Percentiles rank a stretch among this genome's conserved stretches.
Conservation (phyloP, 2,113 vertebrate genomes). For the Anhinga anhinga region DNA sequence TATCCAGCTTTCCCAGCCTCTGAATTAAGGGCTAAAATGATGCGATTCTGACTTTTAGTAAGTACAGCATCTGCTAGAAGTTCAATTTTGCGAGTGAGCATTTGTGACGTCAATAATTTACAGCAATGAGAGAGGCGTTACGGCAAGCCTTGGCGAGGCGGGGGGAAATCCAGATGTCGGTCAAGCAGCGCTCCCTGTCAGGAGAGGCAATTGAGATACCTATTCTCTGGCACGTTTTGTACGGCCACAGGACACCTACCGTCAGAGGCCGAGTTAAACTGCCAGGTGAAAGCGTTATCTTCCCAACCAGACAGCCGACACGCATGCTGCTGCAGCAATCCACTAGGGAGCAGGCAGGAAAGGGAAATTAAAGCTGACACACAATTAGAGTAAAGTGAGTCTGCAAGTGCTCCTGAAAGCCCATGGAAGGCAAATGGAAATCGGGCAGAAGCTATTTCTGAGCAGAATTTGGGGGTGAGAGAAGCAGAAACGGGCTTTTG, state of each 20-base stretch:
- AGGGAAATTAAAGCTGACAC: constrained; percentile 36
- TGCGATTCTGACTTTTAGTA: not conserved
- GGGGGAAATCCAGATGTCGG: not conserved
- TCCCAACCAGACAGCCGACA: not conserved
- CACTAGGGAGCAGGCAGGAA: not conserved
- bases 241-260: not conserved
- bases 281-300: not conserved
- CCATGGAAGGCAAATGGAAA: not conserved
- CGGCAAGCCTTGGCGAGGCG: not conserved
- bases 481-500: constrained; percentile 11
- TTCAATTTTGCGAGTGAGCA: not conserved
- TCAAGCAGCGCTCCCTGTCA: not conserved
- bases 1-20: not conserved
- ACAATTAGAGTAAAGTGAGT: not conserved
- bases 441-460: constrained; percentile 10
- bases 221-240: not conserved
- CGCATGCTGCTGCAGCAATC: not conserved
- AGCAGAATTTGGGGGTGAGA: not conserved
- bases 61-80: not conserved
- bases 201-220: not conserved
- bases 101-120: not conserved
- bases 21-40: not conserved
- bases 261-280: not conserved
- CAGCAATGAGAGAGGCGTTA: not conserved
- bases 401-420: not conserved